phyloP scores from a whole-genome alignment of 1,140 invertebrate species.

The Drosophila arawakana region DNA sequence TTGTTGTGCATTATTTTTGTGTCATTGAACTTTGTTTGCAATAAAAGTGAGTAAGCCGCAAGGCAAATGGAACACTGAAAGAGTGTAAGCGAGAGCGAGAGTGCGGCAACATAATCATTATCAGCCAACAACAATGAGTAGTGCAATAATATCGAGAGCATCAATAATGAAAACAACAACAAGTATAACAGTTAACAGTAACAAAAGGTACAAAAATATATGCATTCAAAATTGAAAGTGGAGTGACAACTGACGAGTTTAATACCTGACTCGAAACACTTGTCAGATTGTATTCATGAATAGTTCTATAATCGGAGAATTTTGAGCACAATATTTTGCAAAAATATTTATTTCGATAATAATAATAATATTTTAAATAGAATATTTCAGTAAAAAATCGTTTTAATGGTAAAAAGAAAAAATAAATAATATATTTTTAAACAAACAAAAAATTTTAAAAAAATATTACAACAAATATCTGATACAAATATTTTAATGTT shows the following conservation, averaged over 20 bases:
- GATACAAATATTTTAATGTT: too few species aligned
- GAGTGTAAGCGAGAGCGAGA: background rate
- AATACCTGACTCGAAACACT: slow-evolving; percentile 29
- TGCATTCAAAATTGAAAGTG: slow-evolving; percentile 14
- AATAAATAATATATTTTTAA: too few species aligned
- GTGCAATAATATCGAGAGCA: slow-evolving; percentile 32
- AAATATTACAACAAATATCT: too few species aligned
- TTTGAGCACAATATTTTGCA: background rate
- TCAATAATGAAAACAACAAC: slow-evolving; percentile 23
- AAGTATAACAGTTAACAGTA: slow-evolving; percentile 12
- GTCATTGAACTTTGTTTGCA: slow-evolving; percentile 78
- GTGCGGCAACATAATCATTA: slow-evolving; percentile 37
- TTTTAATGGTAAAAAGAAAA: too few species aligned
- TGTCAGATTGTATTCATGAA: slow-evolving; percentile 20
- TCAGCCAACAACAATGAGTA: slow-evolving; percentile 26
- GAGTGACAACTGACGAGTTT: slow-evolving; percentile 29
- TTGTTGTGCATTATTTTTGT: slow-evolving; percentile 77
- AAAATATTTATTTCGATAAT: too few species aligned
- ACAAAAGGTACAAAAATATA: slow-evolving; percentile 25
- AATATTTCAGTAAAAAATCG: too few species aligned
- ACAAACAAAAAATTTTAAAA: too few species aligned
- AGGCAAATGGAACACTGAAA: slow-evolving; percentile 41
- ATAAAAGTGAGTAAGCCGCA: slow-evolving; percentile 59
- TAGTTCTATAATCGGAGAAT: background rate
- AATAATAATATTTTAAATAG: too few species aligned